A percentile compares a stretch with the other conserved stretches of the same genome.
Evolutionary conservation across 2,113 vertebrate species (phyloP).

Genomic region (Rynchops niger): DNA sequence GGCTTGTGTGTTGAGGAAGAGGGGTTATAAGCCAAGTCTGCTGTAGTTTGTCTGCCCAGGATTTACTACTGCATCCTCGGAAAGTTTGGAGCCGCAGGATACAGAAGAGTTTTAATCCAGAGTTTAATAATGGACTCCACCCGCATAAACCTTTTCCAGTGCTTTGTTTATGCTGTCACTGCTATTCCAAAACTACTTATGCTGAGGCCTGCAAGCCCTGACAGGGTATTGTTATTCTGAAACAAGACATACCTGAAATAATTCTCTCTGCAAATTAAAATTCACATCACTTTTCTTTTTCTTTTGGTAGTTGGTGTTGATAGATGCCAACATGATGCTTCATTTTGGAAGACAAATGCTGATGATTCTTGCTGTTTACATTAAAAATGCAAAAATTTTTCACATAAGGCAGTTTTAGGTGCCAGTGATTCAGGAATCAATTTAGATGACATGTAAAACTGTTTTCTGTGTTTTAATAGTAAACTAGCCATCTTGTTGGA

Average conservation of each 20-base stretch:
- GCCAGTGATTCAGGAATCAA: background rate
- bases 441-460: background rate
- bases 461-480: background rate
- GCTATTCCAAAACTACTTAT: constrained; percentile 4
- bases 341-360: background rate
- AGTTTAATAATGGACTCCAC: constrained; percentile 18
- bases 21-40: background rate
- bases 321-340: background rate
- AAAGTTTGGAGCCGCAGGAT: constrained; percentile 51
- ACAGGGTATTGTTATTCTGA: constrained; percentile 15
- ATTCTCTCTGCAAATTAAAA: constrained; percentile 10
- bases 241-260: constrained; percentile 38
- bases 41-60: background rate
- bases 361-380: background rate
- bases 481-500: background rate
- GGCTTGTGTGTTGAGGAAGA: background rate
- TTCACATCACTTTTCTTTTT: background rate
- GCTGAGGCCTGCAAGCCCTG: constrained; percentile 31
- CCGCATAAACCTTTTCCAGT: constrained; percentile 28
- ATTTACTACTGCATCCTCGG: background rate
- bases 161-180: constrained; percentile 17
- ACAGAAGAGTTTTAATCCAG: background rate
- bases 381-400: background rate
- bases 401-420: background rate
- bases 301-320: background rate